phyloP scores from a whole-genome alignment of 2,113 vertebrate species.

The Perognathus longimembris region DNA sequence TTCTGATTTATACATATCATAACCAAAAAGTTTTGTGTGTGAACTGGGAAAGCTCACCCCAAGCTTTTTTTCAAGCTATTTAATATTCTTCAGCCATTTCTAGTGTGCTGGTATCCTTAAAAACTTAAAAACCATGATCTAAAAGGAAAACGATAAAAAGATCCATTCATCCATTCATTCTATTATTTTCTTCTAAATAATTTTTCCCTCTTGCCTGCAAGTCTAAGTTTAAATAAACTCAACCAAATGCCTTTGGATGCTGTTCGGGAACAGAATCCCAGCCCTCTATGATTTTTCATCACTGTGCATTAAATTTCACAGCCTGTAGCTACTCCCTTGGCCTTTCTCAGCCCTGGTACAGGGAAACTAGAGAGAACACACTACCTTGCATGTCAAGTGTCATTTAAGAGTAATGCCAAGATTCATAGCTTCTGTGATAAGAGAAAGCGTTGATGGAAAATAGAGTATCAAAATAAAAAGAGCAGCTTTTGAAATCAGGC shows the following conservation, averaged over 20 bases:
- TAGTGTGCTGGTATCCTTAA: background rate
- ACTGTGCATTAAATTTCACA: background rate
- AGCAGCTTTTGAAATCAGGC: background rate
- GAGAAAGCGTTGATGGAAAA: background rate
- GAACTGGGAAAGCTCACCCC: background rate
- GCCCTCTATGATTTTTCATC: background rate
- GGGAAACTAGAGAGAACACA: background rate
- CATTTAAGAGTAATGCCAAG: background rate
- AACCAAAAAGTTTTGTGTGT: background rate
- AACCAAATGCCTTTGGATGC: background rate
- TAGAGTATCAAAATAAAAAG: background rate
- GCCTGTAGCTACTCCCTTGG: background rate
- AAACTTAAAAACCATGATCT: constrained; percentile 4
- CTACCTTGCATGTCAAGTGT: background rate
- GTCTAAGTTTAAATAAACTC: constrained; percentile 28
- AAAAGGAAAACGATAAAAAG: too few relatives aligned
- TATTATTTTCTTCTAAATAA: background rate
- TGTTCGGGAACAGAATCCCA: background rate
- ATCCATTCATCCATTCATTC: too few relatives aligned
- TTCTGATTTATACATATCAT: background rate
- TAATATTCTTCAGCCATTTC: background rate
- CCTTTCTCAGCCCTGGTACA: background rate
- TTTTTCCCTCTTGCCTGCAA: background rate
- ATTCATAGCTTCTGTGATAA: background rate
- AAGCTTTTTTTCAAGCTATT: background rate